Evolutionary conservation across 1,140 invertebrate species (phyloP), one percentile per base, ranked within the genome.

Genomic region (Heliothis subflexa): DNA sequence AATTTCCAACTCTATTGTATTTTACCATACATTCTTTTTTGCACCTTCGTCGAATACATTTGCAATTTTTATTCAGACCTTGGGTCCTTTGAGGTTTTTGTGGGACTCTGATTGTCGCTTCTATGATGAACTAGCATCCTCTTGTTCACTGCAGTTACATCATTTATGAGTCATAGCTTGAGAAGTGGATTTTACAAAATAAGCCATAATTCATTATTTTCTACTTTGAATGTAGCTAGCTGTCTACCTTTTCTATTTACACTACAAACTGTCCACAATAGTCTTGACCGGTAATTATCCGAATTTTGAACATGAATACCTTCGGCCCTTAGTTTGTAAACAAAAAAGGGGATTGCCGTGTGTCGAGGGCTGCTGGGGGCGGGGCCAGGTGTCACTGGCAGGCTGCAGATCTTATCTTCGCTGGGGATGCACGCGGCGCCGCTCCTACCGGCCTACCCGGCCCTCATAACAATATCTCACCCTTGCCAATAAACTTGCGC

Each of bases 1-100:
- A 89, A 91, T 77, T 89, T 85, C 91, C 81, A 85, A 88, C 83
- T 92, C 93, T 93, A 94, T 93, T 94, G 91, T 91, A 89, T 93
- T 93, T 93, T 92, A 90, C 86, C 84, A 90, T 90, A 91, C 89
- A 92, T 90, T 91, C 90, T 93, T 94, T 94, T 94, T 94, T 94
- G 92, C 92, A 94, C 93, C 91, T 94, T 61, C n/a, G n/a, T 59
- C 68, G 89, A 89, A 93, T 92, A 90, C 86, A 93, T 94, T 94
- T 91, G 91, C 92, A 93, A 93, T 91, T 88, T 90, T 88, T 84
- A 86, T 86, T 84, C 59, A 66, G 64, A 77, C 49, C 16, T 13
- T 47, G n/a, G 40, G 62, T 16, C 40, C n/a, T 5, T 10, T 40
- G 5, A 7, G 28, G 33, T 75, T 75, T 75, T 64, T 75, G 54